Conservation (phyloP, 2,113 vertebrate species). For the Ictalurus punctatus region DNA sequence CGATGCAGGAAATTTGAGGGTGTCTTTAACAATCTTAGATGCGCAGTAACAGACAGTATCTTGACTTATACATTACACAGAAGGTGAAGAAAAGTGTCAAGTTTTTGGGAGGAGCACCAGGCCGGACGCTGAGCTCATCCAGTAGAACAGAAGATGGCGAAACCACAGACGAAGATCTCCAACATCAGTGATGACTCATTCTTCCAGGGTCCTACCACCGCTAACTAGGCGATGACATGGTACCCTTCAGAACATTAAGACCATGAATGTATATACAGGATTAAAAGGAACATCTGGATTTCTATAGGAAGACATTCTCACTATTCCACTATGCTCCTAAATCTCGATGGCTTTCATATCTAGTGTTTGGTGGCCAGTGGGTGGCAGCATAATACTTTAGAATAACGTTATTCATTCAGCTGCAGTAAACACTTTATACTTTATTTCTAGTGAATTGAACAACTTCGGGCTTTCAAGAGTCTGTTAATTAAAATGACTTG, state of each 20-base stretch:
- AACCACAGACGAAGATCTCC: conserved; percentile 11
- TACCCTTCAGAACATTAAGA: background rate
- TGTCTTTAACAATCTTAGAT: background rate
- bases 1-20: background rate
- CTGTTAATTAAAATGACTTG: conserved; percentile 17
- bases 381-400: conserved; percentile 43
- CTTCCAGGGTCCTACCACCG: background rate
- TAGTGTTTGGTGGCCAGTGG: conserved; percentile 37
- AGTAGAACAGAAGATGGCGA: conserved; percentile 31
- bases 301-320: background rate
- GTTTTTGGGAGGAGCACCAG: conserved; percentile 51
- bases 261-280: background rate
- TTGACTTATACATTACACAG: conserved; percentile 50
- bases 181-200: background rate
- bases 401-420: background rate
- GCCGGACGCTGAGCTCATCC: conserved; percentile 25
- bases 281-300: background rate
- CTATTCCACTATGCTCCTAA: background rate
- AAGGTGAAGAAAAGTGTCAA: conserved; percentile 60
- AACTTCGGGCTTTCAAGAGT: background rate
- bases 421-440: background rate
- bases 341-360: background rate
- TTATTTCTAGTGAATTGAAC: background rate
- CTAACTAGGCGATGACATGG: background rate
- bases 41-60: background rate